Conservation (phyloP, 2,888 invertebrate species). For the Acanthacorydalis orientalis region DNA sequence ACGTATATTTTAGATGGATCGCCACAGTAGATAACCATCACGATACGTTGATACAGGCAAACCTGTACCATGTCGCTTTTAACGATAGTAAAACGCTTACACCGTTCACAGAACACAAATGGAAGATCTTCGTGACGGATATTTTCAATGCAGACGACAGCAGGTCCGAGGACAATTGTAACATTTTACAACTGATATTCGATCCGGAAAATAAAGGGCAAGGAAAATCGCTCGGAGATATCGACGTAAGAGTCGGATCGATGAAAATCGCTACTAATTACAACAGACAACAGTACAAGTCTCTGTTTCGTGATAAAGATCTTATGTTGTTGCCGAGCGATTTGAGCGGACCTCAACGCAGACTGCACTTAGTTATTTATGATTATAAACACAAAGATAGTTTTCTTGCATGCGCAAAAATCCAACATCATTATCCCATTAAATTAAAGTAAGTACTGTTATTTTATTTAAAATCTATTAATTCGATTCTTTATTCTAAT, state of each 20-base stretch:
- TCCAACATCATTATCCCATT: constrained; percentile 47
- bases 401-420: constrained; percentile 69
- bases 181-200: constrained; percentile 68
- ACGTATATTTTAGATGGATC: constrained; percentile 58
- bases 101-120: constrained; percentile 56
- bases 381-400: constrained; percentile 59
- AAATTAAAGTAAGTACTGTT: constrained; percentile 47
- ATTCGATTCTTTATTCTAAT: no score
- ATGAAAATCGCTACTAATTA: constrained; percentile 52
- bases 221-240: constrained; percentile 59
- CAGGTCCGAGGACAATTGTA: constrained; percentile 59
- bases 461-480: no score
- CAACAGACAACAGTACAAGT: constrained; percentile 33
- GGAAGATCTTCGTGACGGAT: constrained; percentile 83
- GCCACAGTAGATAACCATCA: constrained; percentile 35
- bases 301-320: constrained; percentile 49
- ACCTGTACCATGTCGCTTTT: constrained; percentile 52
- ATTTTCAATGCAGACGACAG: constrained; percentile 61
- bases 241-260: constrained; percentile 59
- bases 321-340: constrained; percentile 55
- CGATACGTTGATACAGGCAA: constrained; percentile 62
- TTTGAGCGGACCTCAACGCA: constrained; percentile 55
- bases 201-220: constrained; percentile 59
- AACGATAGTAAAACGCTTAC: constrained; percentile 28
- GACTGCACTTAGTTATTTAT: constrained; percentile 65